A percentile compares a stretch with the other conserved stretches of the same genome.
phyloP scores from a whole-genome alignment of 2,113 vertebrate genomes.

The Oryzias javanicus region DNA sequence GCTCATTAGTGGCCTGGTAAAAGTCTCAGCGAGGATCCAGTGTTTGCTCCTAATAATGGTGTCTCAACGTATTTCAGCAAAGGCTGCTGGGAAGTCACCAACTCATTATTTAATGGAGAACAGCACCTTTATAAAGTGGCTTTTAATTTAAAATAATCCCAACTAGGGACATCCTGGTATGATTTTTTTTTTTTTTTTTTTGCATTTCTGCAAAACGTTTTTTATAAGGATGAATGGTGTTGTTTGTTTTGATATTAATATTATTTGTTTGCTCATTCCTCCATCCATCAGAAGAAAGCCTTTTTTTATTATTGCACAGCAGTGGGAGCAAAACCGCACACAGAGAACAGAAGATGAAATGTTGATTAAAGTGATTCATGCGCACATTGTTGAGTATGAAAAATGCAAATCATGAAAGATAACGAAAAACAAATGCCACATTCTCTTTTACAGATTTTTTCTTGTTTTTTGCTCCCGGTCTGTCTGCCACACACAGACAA shows the following conservation, averaged over 20 bases:
- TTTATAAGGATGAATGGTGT: conserved; percentile 11
- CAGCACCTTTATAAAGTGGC: background rate
- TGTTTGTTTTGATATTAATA: conserved; percentile 4
- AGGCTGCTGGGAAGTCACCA: conserved; percentile 15
- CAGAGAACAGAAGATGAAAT: no score
- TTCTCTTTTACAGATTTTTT: background rate
- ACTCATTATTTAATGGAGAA: conserved; percentile 11
- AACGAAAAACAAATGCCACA: background rate
- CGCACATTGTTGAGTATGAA: no score
- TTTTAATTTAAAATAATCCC: background rate
- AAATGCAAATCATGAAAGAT: no score
- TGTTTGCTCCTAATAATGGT: conserved; percentile 18
- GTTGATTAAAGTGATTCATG: no score
- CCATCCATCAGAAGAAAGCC: background rate
- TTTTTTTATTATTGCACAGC: background rate
- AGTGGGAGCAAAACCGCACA: no score
- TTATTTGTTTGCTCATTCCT: background rate
- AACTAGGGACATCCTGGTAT: background rate
- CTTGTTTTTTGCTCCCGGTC: background rate
- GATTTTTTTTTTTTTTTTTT: background rate
- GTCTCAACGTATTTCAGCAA: background rate
- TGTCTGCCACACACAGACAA: conserved; percentile 11
- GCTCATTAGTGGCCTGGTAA: conserved; percentile 28
- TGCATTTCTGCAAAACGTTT: conserved; percentile 7
- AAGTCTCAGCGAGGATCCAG: conserved; percentile 16